phyloP scores from a whole-genome alignment of 2,113 vertebrate species.

The Grammomys surdaster region DNA sequence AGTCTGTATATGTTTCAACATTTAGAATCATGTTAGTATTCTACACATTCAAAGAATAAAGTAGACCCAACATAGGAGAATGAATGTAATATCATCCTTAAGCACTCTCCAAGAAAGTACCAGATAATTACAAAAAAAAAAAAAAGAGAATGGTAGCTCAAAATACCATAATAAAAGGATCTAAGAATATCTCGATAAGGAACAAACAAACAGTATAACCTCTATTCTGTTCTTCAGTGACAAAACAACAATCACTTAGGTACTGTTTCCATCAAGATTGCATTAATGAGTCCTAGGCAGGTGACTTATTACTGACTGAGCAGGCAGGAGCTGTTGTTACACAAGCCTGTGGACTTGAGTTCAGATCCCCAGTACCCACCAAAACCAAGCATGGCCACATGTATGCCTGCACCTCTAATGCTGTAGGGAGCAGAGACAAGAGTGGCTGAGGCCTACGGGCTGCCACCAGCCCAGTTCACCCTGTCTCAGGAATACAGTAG shows the following conservation, averaged over 20 bases:
- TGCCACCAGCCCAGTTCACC: not conserved
- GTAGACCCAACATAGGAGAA: not conserved
- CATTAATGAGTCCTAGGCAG: not conserved
- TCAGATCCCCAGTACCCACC: not conserved
- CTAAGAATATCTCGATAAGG: not conserved
- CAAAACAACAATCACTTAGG: not conserved
- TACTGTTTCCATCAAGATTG: slow-evolving; percentile 22
- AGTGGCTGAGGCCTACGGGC: not conserved
- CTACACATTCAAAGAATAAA: slow-evolving; percentile 45
- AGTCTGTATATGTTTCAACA: not conserved
- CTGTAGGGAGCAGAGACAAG: not conserved
- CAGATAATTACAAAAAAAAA: slow-evolving; percentile 12
- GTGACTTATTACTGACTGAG: no score
- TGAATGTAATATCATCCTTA: not conserved
- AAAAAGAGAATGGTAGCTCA: not conserved
- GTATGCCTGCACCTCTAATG: not conserved
- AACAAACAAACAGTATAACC: not conserved
- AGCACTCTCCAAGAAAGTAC: not conserved
- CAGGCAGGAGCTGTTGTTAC: not conserved
- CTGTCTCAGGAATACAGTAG: not conserved
- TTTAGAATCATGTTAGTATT: slow-evolving; percentile 10
- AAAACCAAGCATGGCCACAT: not conserved
- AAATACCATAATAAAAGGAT: not conserved
- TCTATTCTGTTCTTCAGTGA: not conserved
- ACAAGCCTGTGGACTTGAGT: not conserved